A percentile compares a stretch with the other conserved stretches of the same genome.
Evolutionary conservation across 2,888 invertebrate species (phyloP).

Genomic region (Ceriagrion tenellum): DNA sequence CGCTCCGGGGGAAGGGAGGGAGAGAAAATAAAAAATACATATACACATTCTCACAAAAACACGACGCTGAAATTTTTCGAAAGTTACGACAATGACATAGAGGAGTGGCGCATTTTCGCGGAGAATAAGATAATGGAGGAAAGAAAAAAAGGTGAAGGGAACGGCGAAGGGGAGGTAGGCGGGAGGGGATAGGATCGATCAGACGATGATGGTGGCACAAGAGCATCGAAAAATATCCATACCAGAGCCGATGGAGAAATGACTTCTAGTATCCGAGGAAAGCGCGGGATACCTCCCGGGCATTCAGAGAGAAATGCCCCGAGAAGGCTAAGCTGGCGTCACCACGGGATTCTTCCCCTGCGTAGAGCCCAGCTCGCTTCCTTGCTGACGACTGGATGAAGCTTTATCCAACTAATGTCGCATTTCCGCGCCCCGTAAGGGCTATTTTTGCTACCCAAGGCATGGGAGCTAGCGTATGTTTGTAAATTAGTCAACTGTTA

Average conservation of each 20-base stretch:
- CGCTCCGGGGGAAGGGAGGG: neutral
- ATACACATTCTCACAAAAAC: neutral
- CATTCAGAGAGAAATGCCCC: neutral
- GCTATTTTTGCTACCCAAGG: too few relatives aligned
- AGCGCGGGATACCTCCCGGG: neutral
- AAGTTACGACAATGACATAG: neutral
- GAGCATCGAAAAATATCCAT: neutral
- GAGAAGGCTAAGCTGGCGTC: neutral
- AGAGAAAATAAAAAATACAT: neutral
- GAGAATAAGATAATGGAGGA: neutral
- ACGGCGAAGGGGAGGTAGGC: neutral
- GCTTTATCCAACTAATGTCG: too few relatives aligned
- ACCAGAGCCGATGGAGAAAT: neutral
- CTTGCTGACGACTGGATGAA: neutral
- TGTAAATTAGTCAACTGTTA: too few relatives aligned
- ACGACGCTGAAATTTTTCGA: neutral
- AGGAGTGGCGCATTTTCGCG: neutral
- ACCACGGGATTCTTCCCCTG: neutral
- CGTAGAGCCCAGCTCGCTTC: too few relatives aligned
- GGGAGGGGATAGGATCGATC: neutral
- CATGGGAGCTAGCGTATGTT: too few relatives aligned
- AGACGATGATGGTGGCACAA: neutral
- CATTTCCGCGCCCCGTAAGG: too few relatives aligned
- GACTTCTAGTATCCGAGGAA: neutral
- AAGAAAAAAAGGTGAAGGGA: neutral